phyloP scores from a whole-genome alignment of 2,888 invertebrate genomes.

The Xanthorhoe spadicearia region DNA sequence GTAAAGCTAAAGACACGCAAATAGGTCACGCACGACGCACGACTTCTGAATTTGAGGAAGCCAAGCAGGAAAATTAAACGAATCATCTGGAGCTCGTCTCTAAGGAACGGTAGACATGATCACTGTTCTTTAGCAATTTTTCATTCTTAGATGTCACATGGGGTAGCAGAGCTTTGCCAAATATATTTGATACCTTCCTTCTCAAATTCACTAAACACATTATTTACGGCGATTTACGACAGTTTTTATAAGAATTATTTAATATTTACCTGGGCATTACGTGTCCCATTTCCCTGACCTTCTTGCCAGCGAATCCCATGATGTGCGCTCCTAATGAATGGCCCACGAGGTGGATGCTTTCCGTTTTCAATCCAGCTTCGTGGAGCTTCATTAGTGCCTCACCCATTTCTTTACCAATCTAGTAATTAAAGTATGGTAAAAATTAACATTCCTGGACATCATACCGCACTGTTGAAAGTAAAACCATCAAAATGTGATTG shows the following conservation, averaged over 20 bases:
- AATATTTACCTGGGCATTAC: constrained; percentile 62
- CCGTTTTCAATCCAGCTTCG: constrained; percentile 62
- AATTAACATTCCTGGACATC: background rate
- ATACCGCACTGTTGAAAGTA: background rate
- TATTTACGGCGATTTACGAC: background rate
- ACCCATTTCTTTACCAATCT: constrained; percentile 67
- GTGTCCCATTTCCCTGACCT: constrained; percentile 57
- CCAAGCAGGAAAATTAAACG: background rate
- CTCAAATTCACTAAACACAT: too few species aligned
- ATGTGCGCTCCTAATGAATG: constrained; percentile 79
- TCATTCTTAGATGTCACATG: too few species aligned
- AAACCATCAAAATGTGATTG: background rate
- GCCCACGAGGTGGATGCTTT: constrained; percentile 69
- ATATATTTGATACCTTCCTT: too few species aligned
- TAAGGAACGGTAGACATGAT: too few species aligned
- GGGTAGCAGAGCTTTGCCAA: too few species aligned
- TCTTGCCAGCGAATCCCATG: constrained; percentile 70
- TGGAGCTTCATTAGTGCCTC: constrained; percentile 59
- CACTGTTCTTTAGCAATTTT: too few species aligned
- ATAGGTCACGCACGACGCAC: too few species aligned
- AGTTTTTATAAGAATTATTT: background rate
- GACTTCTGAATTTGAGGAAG: background rate
- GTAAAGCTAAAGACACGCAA: background rate
- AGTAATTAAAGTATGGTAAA: background rate
- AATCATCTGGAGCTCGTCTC: too few species aligned